These are phyloP conservation scores for Agrochola lychnidis DNA, from an alignment of 2,888 invertebrate species.

Conservation along the genomic window DNA sequence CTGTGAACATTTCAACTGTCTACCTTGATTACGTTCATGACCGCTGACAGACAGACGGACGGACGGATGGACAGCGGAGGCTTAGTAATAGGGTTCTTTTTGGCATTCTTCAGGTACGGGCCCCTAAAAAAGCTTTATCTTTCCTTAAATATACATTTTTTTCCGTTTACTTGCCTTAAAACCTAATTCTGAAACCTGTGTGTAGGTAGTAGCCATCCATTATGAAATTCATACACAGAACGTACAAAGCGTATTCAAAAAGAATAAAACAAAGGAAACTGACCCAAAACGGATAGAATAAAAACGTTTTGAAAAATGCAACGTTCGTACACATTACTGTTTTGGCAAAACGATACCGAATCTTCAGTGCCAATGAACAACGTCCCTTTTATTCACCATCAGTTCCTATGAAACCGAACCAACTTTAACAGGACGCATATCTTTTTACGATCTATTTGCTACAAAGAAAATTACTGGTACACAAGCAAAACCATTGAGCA, in stretches of 20 bases:
- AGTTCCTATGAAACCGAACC: constrained; percentile 12
- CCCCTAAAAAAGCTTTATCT: background rate
- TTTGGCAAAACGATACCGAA: constrained; percentile 14
- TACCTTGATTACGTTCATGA: no score
- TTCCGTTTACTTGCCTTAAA: background rate
- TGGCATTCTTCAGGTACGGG: no score
- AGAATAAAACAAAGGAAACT: constrained; percentile 2
- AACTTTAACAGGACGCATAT: constrained; percentile 32
- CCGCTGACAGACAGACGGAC: no score
- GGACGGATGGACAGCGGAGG: no score
- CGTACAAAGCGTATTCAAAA: constrained; percentile 7
- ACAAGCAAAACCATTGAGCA: constrained; percentile 53
- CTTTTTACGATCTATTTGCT: constrained; percentile 49
- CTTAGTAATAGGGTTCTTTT: no score
- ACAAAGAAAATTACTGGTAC: constrained; percentile 45
- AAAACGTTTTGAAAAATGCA: constrained; percentile 20
- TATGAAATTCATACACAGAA: background rate
- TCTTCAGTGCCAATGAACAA: constrained; percentile 1
- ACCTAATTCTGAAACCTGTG: background rate
- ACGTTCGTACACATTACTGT: background rate
- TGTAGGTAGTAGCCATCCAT: background rate
- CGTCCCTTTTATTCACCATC: background rate
- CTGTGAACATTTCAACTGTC: no score
- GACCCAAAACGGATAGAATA: background rate
- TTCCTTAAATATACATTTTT: background rate